These are phyloP conservation scores for Gallinago undulata DNA, from an alignment of 2,113 vertebrate genomes.

Conservation along the genomic window DNA sequence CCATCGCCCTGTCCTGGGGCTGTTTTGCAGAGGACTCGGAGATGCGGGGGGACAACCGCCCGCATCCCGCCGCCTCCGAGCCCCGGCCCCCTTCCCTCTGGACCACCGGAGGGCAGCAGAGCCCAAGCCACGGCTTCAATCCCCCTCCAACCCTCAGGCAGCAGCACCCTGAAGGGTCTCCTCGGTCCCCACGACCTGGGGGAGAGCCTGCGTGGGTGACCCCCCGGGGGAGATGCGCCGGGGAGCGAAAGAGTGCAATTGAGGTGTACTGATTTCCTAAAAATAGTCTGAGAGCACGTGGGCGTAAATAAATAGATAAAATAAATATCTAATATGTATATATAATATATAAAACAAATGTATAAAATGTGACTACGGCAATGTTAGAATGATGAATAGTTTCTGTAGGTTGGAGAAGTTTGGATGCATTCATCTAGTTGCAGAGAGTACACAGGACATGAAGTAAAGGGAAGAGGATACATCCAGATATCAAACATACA, in stretches of 20 bases:
- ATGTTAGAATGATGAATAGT: accelerated
- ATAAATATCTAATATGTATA: neutral
- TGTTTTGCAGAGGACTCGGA: neutral
- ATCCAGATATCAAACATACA: neutral
- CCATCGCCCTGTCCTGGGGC: neutral
- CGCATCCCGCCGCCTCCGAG: no score
- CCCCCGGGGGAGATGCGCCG: accelerated
- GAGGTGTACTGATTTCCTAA: neutral
- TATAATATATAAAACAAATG: neutral
- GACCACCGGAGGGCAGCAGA: conserved; percentile 72
- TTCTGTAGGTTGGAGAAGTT: neutral
- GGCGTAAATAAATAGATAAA: neutral
- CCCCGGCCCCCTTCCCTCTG: neutral
- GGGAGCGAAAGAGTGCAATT: accelerated
- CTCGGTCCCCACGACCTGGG: neutral
- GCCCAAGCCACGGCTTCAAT: neutral
- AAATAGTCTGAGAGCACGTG: neutral
- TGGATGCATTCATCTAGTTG: neutral
- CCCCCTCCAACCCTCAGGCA: no score
- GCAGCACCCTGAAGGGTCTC: neutral
- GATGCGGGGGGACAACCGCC: neutral
- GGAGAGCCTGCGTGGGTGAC: no score
- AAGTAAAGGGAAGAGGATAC: neutral
- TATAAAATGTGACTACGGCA: accelerated
- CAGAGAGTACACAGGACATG: neutral